Conservation (phyloP, 2,113 vertebrate species). For the Osmerus eperlanus region DNA sequence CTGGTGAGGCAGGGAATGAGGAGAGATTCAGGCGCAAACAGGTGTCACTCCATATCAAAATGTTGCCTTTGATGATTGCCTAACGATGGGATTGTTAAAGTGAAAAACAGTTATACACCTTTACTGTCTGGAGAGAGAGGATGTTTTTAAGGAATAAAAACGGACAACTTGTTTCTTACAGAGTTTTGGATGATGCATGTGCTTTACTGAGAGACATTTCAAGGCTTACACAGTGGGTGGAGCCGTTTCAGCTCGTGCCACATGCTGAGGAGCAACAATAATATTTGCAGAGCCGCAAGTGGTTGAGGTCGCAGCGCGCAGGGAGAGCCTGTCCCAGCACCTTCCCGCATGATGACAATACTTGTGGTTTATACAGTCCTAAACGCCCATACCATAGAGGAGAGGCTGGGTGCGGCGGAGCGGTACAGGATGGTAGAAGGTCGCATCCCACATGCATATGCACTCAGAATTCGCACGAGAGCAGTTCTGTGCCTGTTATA, state of each 20-base stretch:
- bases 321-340: constrained; percentile 58
- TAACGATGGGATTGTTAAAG: no score
- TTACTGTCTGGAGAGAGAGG: no score
- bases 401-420: constrained; percentile 28
- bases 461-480: no score
- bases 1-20: no score
- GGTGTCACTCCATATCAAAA: constrained; percentile 34
- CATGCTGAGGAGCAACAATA: constrained; percentile 52
- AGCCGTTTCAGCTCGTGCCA: constrained; percentile 40
- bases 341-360: constrained; percentile 45
- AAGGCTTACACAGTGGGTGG: background rate
- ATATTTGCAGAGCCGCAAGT: constrained; percentile 67
- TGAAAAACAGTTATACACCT: no score
- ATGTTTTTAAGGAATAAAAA: no score
- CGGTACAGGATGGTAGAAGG: constrained; percentile 41
- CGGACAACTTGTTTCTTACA: no score
- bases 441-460: background rate
- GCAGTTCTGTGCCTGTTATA: constrained; percentile 12
- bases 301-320: constrained; percentile 51
- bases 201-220: background rate
- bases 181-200: background rate
- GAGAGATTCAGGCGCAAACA: background rate
- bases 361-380: constrained; percentile 45
- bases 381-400: constrained; percentile 49
- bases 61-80: no score